Base-by-base conservation (phyloP, 2,797 vertebrate species). In the Spheniscus humboldti region DNA sequence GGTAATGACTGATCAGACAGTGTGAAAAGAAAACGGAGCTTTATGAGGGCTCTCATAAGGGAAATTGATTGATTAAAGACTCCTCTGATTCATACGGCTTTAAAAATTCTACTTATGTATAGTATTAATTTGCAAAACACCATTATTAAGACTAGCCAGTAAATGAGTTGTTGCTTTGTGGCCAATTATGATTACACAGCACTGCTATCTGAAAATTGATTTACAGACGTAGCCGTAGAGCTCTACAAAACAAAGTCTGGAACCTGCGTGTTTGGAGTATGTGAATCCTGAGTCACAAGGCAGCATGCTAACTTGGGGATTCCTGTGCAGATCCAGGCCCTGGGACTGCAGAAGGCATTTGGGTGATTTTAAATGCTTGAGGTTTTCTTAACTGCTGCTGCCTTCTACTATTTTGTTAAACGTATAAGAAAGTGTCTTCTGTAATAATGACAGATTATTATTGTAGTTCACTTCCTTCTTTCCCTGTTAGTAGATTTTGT, bases 191-290 rank as follows among this genome's bases (percentile, higher is more conserved):
- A 7, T 57, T 33, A 5, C 18, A 5, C 0, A 1, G 18, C 28
- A 39, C 25, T 28, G 27, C 24, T 76, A 43, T 2, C 55, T 37
- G 60, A 5, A 10, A 64, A 50, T 1, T 28, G 22, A 16, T 6
- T n/a, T 72, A 3, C 16, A 13, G 15, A 7, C 1, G 3, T 18
- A 50, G 71, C 43, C 6, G 0, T 1, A 2, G 76, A 22, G 41
- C 69, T 52, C 25, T 25, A 0, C 41, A 7, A 7, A 43, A 12
- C 19, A 12, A 20, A 4, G 23, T 24, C 28, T 50, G 83, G 52
- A 39, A 45, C 82, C 47, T 30, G 10, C 31, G 0, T 2, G 15
- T 9, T 10, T 8, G 9, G 7, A 7, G 11, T 8, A 15, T 7
- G n/a, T 4, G 62, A 56, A 3, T 15, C 64, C 59, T 3, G 3